phyloP scores from a whole-genome alignment of 2,797 vertebrate species.

The Coregonus sp. region DNA sequence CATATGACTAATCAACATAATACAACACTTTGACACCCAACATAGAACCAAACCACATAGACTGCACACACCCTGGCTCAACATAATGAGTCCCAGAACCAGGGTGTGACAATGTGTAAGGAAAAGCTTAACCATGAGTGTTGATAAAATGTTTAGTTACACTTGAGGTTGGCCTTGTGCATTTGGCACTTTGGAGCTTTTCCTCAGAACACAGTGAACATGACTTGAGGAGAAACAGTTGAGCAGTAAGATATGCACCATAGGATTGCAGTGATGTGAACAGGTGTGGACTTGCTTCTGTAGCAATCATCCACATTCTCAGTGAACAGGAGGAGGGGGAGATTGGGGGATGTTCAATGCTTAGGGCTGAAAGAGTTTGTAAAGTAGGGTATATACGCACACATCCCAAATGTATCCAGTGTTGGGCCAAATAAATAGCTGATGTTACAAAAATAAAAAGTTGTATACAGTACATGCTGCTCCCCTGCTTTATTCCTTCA shows the following conservation, averaged over 20 bases:
- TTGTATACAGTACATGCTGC: too few relatives aligned
- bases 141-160: not conserved
- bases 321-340: not conserved
- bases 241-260: too few relatives aligned
- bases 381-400: not conserved
- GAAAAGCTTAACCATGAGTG: not conserved
- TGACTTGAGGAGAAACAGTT: too few relatives aligned
- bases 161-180: not conserved
- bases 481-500: not conserved
- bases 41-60: too few relatives aligned
- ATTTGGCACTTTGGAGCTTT: not conserved
- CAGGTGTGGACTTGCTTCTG: conserved; percentile 51
- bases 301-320: conserved; percentile 36
- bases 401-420: not conserved
- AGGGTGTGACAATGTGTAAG: too few relatives aligned
- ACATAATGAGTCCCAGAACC: too few relatives aligned
- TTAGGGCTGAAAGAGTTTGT: not conserved
- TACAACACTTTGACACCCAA: too few relatives aligned
- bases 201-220: not conserved
- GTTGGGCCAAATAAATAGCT: not conserved
- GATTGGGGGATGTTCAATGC: not conserved
- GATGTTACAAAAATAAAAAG: too few relatives aligned
- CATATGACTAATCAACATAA: too few relatives aligned
- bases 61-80: too few relatives aligned
- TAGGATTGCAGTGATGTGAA: conserved; percentile 20